A percentile compares a stretch with the other conserved stretches of the same genome.
These are phyloP conservation scores for Oncorhynchus tshawytscha DNA, from an alignment of 2,113 vertebrate species.

Conservation along the genomic window DNA sequence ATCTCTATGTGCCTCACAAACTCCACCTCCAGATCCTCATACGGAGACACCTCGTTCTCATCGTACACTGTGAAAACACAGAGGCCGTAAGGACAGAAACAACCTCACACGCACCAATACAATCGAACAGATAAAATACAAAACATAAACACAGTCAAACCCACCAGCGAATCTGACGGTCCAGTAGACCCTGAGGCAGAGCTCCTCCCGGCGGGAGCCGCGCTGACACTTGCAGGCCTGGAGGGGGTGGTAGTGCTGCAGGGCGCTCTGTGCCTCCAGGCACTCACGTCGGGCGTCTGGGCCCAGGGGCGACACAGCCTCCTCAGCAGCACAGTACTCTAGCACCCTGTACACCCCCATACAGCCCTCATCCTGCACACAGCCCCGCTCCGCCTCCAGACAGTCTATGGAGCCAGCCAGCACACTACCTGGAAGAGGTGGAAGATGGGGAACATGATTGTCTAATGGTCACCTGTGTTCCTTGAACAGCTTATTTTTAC, in stretches of 20 bases:
- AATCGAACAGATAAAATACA: not conserved
- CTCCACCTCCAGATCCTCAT: conserved; percentile 79
- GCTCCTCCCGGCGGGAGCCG: conserved; percentile 82
- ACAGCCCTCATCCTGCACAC: conserved; percentile 77
- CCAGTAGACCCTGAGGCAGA: conserved; percentile 87
- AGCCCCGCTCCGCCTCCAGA: conserved; percentile 78
- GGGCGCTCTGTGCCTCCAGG: conserved; percentile 74
- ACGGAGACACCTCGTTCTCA: conserved; percentile 83
- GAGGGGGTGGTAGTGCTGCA: conserved; percentile 78
- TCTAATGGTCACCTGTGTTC: not conserved
- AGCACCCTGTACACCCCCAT: conserved; percentile 76
- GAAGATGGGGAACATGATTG: not conserved
- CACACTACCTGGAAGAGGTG: conserved; percentile 1
- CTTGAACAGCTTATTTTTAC: no score
- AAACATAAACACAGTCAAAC: conserved; percentile 13
- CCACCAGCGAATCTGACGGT: conserved; percentile 81
- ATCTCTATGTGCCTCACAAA: conserved; percentile 81
- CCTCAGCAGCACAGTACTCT: conserved; percentile 76
- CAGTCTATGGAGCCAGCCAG: conserved; percentile 70
- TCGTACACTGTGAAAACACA: conserved; percentile 74
- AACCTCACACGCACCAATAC: not conserved
- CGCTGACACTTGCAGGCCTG: conserved; percentile 84
- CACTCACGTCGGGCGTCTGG: conserved; percentile 70
- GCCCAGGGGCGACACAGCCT: conserved; percentile 63
- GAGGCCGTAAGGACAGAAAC: conserved; percentile 6